Evolutionary conservation across 2,888 invertebrate species (phyloP), one percentile per base, ranked within the genome.

Genomic region (Bhutanitis thaidina): DNA sequence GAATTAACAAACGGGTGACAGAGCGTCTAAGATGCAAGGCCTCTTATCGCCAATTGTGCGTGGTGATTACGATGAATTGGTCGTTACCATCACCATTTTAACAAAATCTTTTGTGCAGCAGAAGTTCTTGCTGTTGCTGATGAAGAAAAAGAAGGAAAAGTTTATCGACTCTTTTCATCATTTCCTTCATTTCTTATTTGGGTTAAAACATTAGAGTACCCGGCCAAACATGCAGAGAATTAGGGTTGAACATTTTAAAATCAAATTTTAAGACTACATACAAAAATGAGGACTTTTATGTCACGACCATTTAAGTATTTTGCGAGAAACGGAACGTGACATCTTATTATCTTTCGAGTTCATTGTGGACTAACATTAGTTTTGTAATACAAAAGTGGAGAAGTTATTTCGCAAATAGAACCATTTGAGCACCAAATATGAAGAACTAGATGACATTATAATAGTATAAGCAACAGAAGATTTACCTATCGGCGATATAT

Each of bases 281-380:
- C n/a, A 5, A 41, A 34, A 47, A 48, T 36, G 46, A 43, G 53
- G 44, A 43, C 48, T 35, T 46, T 44, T 43, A 25, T 49, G 44
- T 56, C 55, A 55, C 51, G 55, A 56, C 25, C 10, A 25, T 8
- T 13, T 35, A 15, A 34, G 8, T 44, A 20, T 30, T 56, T 49
- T 54, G 60, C 57, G 67, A 57, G 56, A 68, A 70, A 64, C 71
- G 70, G 70, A 68, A 64, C 70, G 71, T 59, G 60, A 62, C 63
- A 49, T 38, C 38, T 37, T 38, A 34, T 46, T 52, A 43, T 36
- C 20, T 32, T 32, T 38, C 47, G 1, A 20, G 27, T 43, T 12
- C 12, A 52, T 43, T 43, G 43, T 52, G 52, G 38, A 41, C 51
- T 54, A 54, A 54, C 35, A 30, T 47, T 25, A 20, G 20, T 50